phyloP scores from a whole-genome alignment of 92 coral and sea anemone species.

The Chrysogorgia sp. region DNA sequence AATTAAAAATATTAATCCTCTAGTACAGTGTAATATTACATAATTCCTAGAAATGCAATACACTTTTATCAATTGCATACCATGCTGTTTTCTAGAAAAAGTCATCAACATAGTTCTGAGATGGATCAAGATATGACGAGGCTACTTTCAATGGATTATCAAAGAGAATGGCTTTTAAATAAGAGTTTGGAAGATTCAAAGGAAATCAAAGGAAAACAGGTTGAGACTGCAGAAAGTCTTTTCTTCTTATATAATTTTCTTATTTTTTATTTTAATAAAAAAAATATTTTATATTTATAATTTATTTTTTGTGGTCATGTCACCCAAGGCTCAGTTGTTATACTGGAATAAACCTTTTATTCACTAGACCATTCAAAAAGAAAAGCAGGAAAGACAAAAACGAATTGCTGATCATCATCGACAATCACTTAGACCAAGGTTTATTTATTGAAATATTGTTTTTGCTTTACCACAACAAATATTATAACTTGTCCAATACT shows the following conservation, averaged over 20 bases:
- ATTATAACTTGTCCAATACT: too few species aligned
- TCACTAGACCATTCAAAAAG: conserved; percentile 11
- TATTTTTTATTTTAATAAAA: not conserved
- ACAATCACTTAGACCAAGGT: conserved; percentile 29
- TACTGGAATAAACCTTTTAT: not conserved
- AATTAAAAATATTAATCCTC: too few species aligned
- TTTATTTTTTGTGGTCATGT: not conserved
- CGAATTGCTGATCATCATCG: conserved; percentile 20
- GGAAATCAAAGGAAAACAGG: conserved; percentile 56
- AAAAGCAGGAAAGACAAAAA: conserved; percentile 18
- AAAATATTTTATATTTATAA: too few species aligned
- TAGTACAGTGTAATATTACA: too few species aligned
- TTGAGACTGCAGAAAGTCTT: not conserved
- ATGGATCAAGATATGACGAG: conserved; percentile 55
- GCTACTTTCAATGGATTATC: conserved; percentile 84
- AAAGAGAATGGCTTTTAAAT: conserved; percentile 83
- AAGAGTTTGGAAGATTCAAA: conserved; percentile 60
- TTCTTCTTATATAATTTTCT: not conserved
- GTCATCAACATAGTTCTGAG: not conserved
- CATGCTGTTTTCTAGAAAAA: conserved; percentile 5
- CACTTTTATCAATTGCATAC: not conserved
- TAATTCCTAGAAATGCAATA: too few species aligned
- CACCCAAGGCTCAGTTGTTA: not conserved
- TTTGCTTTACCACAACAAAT: too few species aligned
- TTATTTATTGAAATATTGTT: not conserved